phyloP scores from a whole-genome alignment of 2,797 vertebrate genomes.

The Steatocranus sp. region DNA sequence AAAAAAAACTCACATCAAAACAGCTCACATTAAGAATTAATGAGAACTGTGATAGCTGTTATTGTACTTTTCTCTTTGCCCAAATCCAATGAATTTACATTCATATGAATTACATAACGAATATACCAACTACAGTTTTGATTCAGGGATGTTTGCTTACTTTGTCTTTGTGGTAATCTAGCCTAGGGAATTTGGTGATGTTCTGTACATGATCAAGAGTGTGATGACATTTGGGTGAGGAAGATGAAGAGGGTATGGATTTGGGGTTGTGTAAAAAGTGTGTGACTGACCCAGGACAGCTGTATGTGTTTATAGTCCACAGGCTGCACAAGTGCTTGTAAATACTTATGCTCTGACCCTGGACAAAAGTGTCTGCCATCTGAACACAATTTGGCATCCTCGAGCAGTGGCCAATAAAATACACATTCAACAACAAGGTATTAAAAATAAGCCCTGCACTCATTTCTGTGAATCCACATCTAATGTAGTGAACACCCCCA shows the following conservation, averaged over 20 bases:
- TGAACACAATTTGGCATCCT: slow-evolving; percentile 15
- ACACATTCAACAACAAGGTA: not conserved
- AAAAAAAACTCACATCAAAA: not conserved
- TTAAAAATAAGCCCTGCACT: not conserved
- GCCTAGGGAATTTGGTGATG: not conserved
- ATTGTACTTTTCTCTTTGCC: not conserved
- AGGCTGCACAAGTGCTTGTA: slow-evolving; percentile 38
- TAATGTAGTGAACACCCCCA: not conserved
- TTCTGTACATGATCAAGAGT: not conserved
- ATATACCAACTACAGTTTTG: not conserved
- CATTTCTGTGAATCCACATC: not conserved
- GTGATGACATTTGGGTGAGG: not conserved
- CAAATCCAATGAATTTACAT: not conserved
- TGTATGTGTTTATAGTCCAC: slow-evolving; percentile 53
- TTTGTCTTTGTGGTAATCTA: not conserved
- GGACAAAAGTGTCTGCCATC: slow-evolving; percentile 22
- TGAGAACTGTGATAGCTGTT: not conserved
- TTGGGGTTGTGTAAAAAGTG: not conserved
- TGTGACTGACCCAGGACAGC: slow-evolving; percentile 44
- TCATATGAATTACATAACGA: not conserved
- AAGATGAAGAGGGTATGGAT: not conserved
- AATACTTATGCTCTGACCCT: slow-evolving; percentile 62
- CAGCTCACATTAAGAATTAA: not conserved
- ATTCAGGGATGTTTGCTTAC: not conserved
- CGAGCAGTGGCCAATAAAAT: not conserved